Percentiles rank a stretch among this genome's conserved stretches.
Conservation (phyloP, 1,140 invertebrate genomes). For the Pseudomyrmex flavicornis region DNA sequence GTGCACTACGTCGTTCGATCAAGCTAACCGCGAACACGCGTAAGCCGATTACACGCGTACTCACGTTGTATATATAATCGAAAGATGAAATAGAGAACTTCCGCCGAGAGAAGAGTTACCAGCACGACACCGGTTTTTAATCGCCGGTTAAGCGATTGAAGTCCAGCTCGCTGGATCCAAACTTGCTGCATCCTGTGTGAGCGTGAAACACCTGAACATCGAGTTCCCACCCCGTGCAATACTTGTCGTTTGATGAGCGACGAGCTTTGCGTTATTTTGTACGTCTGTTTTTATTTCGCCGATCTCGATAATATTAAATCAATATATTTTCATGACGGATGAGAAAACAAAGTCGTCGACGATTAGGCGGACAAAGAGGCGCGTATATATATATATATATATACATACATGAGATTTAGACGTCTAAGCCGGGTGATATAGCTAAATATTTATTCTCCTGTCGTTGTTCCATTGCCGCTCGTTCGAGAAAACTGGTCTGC, state of each 20-base stretch:
- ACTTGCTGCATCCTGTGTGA: background rate
- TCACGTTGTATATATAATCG: conserved; percentile 32
- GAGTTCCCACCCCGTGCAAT: too few relatives aligned
- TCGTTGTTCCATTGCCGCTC: conserved; percentile 45
- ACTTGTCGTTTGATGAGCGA: too few relatives aligned
- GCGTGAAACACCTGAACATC: background rate
- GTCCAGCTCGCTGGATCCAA: conserved; percentile 16
- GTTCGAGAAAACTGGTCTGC: conserved; percentile 19
- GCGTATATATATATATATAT: too few relatives aligned
- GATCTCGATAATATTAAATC: background rate
- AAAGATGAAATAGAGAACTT: conserved; percentile 52
- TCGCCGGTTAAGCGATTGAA: conserved; percentile 7
- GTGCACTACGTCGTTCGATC: conserved; percentile 16
- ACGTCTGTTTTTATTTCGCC: background rate
- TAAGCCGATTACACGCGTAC: conserved; percentile 69
- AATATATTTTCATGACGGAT: background rate
- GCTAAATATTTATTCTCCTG: conserved; percentile 57
- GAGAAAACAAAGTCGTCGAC: background rate
- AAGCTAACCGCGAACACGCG: conserved; percentile 27
- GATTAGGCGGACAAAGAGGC: conserved; percentile 35
- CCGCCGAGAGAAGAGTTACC: background rate
- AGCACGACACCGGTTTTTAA: conserved; percentile 31
- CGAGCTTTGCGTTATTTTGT: too few relatives aligned
- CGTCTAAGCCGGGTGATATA: conserved; percentile 36
- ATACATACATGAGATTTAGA: conserved; percentile 24